Evolutionary conservation across 2,888 invertebrate genomes (phyloP).

Genomic region (Abscondita cerata): DNA sequence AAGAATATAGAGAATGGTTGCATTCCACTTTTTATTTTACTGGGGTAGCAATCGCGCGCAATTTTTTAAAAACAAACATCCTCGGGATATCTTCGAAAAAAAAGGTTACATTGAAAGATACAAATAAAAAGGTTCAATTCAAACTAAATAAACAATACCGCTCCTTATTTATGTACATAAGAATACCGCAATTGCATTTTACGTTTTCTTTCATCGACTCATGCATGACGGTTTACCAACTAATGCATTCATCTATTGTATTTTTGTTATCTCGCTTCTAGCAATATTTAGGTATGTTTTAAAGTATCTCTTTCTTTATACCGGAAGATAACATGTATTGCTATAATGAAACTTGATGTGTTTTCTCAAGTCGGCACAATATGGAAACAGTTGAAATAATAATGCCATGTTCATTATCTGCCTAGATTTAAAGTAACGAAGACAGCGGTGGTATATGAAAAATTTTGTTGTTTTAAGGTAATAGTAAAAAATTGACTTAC

Average conservation of each 20-base stretch:
- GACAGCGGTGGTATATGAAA: too few relatives aligned
- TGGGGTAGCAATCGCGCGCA: not conserved
- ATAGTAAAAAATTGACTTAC: too few relatives aligned
- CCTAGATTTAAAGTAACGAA: too few relatives aligned
- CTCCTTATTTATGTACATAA: constrained; percentile 16
- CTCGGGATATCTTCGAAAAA: not conserved
- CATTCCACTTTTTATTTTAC: constrained; percentile 5
- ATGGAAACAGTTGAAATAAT: too few relatives aligned
- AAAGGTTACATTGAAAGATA: constrained; percentile 8
- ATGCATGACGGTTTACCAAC: constrained; percentile 26
- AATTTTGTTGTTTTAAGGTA: too few relatives aligned
- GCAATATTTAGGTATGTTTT: constrained; percentile 25
- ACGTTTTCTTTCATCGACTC: constrained; percentile 18
- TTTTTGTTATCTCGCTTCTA: constrained; percentile 30
- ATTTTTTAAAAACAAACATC: constrained; percentile 19
- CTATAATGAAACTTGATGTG: too few relatives aligned
- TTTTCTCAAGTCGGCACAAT: too few relatives aligned
- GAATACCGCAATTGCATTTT: constrained; percentile 19
- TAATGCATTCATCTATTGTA: constrained; percentile 32
- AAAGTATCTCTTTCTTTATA: too few relatives aligned
- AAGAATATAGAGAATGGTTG: constrained; percentile 7
- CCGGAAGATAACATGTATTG: too few relatives aligned
- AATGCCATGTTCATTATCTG: too few relatives aligned
- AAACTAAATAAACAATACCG: constrained; percentile 21
- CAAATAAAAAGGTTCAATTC: constrained; percentile 15